Conservation (phyloP, 1,140 invertebrate species). For the Ladona fulva region DNA sequence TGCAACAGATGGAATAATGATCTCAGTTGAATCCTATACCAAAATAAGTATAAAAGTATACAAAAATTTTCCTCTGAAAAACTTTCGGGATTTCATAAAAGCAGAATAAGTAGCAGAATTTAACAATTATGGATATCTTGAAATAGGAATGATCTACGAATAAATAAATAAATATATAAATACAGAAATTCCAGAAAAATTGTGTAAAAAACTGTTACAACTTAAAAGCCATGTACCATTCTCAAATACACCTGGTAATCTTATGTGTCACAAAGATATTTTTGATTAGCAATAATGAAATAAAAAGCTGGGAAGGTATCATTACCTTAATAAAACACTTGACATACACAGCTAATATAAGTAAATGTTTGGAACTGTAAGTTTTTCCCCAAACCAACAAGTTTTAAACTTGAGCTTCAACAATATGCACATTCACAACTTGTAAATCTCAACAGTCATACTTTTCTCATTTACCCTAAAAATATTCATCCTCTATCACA, state of each 20-base stretch:
- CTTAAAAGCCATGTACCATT: background rate
- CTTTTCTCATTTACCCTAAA: background rate
- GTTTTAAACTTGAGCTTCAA: background rate
- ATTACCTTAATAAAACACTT: background rate
- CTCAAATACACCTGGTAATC: background rate
- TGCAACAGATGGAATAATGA: too few species aligned
- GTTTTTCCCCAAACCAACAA: background rate
- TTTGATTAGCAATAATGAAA: background rate
- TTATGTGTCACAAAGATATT: background rate
- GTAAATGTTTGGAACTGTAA: background rate
- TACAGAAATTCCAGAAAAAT: background rate
- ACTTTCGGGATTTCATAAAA: too few species aligned
- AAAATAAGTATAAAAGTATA: too few species aligned
- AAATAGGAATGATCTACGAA: too few species aligned
- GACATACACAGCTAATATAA: background rate
- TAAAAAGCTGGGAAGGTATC: background rate
- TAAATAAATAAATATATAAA: conserved; percentile 10
- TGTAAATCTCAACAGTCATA: background rate
- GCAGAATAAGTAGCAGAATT: too few species aligned
- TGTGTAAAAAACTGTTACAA: background rate
- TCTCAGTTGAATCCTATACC: too few species aligned
- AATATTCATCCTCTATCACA: background rate
- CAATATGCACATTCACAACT: background rate
- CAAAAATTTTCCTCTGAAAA: too few species aligned
- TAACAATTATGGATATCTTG: too few species aligned